Evolutionary conservation across 2,113 vertebrate species (phyloP).

Genomic region (Laticauda colubrina): DNA sequence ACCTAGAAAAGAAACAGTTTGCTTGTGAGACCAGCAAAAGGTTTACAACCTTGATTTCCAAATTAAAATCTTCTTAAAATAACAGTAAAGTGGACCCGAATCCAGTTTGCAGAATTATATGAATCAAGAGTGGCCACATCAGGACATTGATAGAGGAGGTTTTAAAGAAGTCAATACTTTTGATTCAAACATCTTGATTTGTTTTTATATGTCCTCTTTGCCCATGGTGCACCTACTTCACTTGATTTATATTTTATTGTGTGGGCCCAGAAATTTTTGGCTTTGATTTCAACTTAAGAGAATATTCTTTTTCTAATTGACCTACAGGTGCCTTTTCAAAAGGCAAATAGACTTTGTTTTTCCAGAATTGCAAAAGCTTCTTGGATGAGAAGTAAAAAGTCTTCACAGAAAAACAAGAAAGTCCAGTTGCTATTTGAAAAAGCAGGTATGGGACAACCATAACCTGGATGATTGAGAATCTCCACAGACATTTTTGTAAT

Average conservation of each 20-base stretch:
- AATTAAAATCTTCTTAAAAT: background rate
- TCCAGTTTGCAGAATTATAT: background rate
- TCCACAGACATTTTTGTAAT: background rate
- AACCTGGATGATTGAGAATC: background rate
- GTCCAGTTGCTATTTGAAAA: background rate
- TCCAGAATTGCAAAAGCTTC: background rate
- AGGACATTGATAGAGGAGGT: background rate
- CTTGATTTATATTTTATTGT: background rate
- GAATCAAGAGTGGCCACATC: background rate
- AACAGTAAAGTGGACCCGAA: background rate
- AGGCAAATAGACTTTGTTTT: background rate
- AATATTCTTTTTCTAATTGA: background rate
- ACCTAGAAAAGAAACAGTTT: slow-evolving; percentile 66
- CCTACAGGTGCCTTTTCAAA: background rate
- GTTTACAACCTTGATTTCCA: background rate
- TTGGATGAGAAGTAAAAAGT: background rate
- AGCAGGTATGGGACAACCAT: background rate
- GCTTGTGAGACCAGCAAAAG: background rate
- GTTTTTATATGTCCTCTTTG: background rate
- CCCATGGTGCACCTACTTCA: background rate
- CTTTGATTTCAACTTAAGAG: background rate
- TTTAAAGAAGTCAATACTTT: background rate
- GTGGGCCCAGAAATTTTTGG: background rate
- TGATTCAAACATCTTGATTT: background rate
- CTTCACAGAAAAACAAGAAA: background rate